These are phyloP conservation scores for Cancer borealis DNA, from an alignment of 2,888 invertebrate species.

Conservation along the genomic window DNA sequence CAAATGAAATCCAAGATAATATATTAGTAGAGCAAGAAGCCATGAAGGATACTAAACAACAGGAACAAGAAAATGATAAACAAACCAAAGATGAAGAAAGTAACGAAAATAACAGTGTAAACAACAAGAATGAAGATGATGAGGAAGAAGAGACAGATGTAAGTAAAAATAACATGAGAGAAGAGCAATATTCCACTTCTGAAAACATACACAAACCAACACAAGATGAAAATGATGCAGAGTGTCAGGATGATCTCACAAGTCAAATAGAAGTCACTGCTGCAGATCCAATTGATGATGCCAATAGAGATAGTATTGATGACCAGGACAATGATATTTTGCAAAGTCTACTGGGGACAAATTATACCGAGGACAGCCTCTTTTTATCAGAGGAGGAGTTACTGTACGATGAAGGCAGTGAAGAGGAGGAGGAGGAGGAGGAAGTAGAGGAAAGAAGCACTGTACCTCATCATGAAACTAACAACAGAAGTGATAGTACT, in stretches of 20 bases:
- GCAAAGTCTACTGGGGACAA: neutral
- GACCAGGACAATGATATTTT: constrained; percentile 7
- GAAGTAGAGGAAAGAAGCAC: neutral
- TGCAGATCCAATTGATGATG: neutral
- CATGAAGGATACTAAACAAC: neutral
- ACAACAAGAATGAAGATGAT: neutral
- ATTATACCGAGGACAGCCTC: constrained; percentile 48
- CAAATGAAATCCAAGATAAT: neutral
- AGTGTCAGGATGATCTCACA: neutral
- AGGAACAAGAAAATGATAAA: neutral
- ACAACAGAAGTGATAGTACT: neutral
- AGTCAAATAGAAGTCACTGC: neutral
- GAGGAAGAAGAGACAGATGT: neutral
- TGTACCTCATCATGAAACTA: neutral
- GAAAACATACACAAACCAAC: neutral
- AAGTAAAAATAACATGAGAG: neutral
- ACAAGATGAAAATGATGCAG: neutral
- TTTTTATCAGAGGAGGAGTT: constrained; percentile 61
- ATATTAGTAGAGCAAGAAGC: neutral
- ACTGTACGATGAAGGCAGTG: constrained; percentile 60
- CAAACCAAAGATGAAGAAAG: neutral
- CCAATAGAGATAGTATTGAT: neutral
- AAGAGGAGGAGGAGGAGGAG: constrained; percentile 43
- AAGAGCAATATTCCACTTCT: neutral
- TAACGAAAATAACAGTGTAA: neutral